Evolutionary conservation across 2,797 vertebrate species (phyloP).

Genomic region (Gambusia yucatana): DNA sequence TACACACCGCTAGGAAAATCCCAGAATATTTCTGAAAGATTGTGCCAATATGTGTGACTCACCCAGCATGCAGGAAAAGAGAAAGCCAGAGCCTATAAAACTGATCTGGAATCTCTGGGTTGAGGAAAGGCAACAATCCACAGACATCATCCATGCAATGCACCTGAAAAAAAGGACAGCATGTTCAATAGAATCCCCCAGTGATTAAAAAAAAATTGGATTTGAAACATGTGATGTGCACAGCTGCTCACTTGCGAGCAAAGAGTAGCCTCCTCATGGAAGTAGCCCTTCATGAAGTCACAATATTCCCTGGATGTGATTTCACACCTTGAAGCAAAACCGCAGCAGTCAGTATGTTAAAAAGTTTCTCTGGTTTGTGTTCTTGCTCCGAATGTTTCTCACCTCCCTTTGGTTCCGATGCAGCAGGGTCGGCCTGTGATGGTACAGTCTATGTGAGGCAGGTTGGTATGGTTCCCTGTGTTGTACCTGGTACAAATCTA

Average conservation of each 20-base stretch:
- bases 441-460: constrained; percentile 92
- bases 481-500: constrained; percentile 92
- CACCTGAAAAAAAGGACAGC: constrained; percentile 79
- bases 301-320: constrained; percentile 99
- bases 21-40: constrained; percentile 8
- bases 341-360: constrained; percentile 3
- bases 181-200: not conserved
- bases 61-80: constrained; percentile 97
- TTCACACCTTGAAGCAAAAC: constrained; percentile 87
- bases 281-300: constrained; percentile 97
- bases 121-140: constrained; percentile 96
- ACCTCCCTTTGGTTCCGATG: constrained; percentile 97
- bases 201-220: not conserved
- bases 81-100: constrained; percentile 98
- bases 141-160: constrained; percentile 99
- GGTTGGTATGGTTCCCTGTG: constrained; percentile 95
- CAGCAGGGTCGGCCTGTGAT: constrained; percentile 95
- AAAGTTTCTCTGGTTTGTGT: not conserved
- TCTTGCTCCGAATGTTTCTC: constrained; percentile 16
- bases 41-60: constrained; percentile 64
- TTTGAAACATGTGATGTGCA: not conserved
- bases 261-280: constrained; percentile 96
- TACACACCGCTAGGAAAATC: not conserved
- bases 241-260: constrained; percentile 91
- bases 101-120: constrained; percentile 96